Base-by-base conservation (phyloP, 1,140 invertebrate species). In the Thaumatotibia leucotreta region DNA sequence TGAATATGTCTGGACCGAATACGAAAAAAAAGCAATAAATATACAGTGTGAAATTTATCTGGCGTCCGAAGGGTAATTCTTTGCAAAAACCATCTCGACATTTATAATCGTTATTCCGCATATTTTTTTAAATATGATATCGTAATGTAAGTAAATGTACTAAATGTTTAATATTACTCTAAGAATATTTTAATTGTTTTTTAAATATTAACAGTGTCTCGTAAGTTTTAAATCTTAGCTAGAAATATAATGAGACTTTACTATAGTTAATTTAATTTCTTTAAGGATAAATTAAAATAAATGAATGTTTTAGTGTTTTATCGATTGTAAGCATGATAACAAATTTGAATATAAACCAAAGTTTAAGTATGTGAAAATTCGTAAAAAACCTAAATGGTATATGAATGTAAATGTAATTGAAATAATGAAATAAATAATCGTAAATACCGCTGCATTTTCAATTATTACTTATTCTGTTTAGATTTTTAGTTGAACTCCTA, bases 381-480 rank as follows among this genome's bases (percentile, higher is more conserved):
- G 61, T 63, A 17, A 23, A 63, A 29, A 33, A 64, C 74, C 67
- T 39, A 70, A 66, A 70, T 79, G 78, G 76, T 81, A 64, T 50
- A 75, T 72, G 69, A 79, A 74, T 65, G 72, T 80, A 77, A 80
- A 80, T 85, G 82, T 81, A 58, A 83, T 83, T 82, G 70, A 73
- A 70, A 79, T 78, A 80, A 27, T 84, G 66, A 74, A 86, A 86
- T 88, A 86, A 88, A 84, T 84, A 79, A 84, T 79, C 74, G 75
- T 83, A 82, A 52, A 74, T 70, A 74, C 68, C 52, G 62, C 1
- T 14, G 52, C 52, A 27, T 17, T 58, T 58, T 58, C 23, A 58
- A 14, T 58, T 1, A 5, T 6, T 31, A n/a, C n/a, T 6, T 45
- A 33, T 10, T 33, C 10, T 33, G 1, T 39, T 35, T n/a, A 35